phyloP scores from a whole-genome alignment of 2,888 invertebrate genomes.

The Hemistola chrysoprasaria region DNA sequence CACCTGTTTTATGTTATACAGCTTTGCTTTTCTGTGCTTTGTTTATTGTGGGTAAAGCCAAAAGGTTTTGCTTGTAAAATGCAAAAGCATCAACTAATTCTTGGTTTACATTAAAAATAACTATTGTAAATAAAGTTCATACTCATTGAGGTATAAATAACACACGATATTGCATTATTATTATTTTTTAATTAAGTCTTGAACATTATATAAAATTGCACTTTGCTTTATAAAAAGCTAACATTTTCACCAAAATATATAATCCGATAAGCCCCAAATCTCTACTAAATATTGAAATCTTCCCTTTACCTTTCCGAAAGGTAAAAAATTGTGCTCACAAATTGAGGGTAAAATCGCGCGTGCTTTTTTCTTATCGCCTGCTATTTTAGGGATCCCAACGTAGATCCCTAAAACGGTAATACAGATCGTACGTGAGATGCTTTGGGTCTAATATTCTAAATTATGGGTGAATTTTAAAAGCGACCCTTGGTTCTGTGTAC shows the following conservation, averaged over 20 bases:
- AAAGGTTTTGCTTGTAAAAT: too few species aligned
- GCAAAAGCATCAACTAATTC: too few species aligned
- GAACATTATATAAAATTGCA: too few species aligned
- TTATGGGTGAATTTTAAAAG: constrained; percentile 66
- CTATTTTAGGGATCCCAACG: constrained; percentile 52
- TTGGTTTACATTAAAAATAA: too few species aligned
- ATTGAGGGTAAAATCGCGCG: constrained; percentile 31
- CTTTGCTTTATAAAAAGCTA: too few species aligned
- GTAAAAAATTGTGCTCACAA: constrained; percentile 27
- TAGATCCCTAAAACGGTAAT: constrained; percentile 61
- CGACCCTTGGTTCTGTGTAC: constrained; percentile 23
- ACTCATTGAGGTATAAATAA: too few species aligned
- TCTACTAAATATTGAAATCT: constrained; percentile 23
- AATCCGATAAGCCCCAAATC: constrained; percentile 6
- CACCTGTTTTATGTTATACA: constrained; percentile 6
- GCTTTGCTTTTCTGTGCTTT: too few species aligned
- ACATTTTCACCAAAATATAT: too few species aligned
- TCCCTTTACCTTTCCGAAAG: constrained; percentile 13
- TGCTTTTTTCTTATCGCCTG: constrained; percentile 54
- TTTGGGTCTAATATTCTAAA: constrained; percentile 54
- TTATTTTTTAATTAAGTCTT: too few species aligned
- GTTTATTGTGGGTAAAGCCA: too few species aligned
- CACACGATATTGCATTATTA: too few species aligned
- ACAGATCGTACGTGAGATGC: constrained; percentile 78
- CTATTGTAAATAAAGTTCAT: too few species aligned